Conservation (phyloP, 2,797 vertebrate species). For the Sebastes miniatus region DNA sequence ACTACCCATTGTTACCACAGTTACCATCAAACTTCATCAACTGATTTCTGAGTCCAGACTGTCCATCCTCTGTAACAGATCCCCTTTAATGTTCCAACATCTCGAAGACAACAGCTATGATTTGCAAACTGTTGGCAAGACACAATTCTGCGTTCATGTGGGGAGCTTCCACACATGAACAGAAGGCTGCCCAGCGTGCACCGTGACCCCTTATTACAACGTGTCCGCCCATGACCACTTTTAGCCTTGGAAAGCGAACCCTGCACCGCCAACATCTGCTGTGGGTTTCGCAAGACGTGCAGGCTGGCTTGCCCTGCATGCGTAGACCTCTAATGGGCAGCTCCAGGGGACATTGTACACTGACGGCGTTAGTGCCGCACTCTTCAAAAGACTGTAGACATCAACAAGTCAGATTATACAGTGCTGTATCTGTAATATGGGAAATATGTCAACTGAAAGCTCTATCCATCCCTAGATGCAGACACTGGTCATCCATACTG, state of each 20-base stretch:
- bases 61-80: not conserved
- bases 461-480: not conserved
- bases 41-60: not conserved
- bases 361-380: not conserved
- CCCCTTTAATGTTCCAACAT: not conserved
- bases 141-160: not conserved
- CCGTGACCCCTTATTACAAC: conserved; percentile 8
- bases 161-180: conserved; percentile 23
- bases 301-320: not conserved
- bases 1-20: not conserved
- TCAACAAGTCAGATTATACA: not conserved
- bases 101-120: not conserved
- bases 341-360: not conserved
- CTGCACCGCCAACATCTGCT: conserved; percentile 38
- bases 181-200: conserved; percentile 41
- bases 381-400: not conserved
- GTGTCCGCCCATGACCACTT: conserved; percentile 27
- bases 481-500: not conserved
- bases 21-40: not conserved
- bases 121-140: conserved; percentile 18
- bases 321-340: not conserved
- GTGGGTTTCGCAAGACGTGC: conserved; percentile 11
- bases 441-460: not conserved
- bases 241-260: conserved; percentile 37
- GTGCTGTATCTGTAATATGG: not conserved